phyloP scores from a whole-genome alignment of 2,797 vertebrate genomes.

The Premnoplex brunnescens region DNA sequence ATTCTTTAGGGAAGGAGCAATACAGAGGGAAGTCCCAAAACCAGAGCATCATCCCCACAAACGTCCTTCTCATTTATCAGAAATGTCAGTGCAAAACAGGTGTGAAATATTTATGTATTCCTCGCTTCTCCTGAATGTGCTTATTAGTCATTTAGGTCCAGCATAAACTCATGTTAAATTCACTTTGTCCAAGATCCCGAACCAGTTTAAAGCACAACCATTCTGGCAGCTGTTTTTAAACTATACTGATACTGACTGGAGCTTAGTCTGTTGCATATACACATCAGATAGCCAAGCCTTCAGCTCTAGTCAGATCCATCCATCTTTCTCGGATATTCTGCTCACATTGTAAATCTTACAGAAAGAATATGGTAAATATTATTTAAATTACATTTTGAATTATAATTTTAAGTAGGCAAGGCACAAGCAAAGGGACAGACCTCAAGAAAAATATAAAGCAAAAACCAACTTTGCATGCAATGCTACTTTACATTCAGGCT shows the following conservation, averaged over 20 bases:
- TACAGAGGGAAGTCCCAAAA: background rate
- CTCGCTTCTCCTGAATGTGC: background rate
- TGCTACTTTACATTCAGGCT: background rate
- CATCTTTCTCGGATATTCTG: background rate
- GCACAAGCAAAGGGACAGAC: background rate
- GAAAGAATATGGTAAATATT: background rate
- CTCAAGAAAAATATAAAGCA: background rate
- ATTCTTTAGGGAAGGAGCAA: background rate
- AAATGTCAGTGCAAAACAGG: background rate
- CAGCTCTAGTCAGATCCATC: background rate
- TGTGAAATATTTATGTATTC: background rate
- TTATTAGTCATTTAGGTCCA: background rate
- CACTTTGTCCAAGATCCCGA: background rate
- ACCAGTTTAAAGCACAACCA: background rate
- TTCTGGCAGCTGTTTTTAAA: background rate
- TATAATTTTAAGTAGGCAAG: slow-evolving; percentile 1
- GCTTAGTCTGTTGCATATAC: background rate
- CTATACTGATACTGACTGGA: background rate
- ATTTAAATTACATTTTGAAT: background rate
- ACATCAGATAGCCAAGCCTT: background rate
- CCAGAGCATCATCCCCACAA: background rate
- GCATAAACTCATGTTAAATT: slow-evolving; percentile 14
- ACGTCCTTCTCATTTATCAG: background rate
- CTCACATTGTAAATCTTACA: background rate
- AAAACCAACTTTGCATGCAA: background rate